Evolutionary conservation across 2,113 vertebrate species (phyloP).

Genomic region (Lutjanus erythropterus): DNA sequence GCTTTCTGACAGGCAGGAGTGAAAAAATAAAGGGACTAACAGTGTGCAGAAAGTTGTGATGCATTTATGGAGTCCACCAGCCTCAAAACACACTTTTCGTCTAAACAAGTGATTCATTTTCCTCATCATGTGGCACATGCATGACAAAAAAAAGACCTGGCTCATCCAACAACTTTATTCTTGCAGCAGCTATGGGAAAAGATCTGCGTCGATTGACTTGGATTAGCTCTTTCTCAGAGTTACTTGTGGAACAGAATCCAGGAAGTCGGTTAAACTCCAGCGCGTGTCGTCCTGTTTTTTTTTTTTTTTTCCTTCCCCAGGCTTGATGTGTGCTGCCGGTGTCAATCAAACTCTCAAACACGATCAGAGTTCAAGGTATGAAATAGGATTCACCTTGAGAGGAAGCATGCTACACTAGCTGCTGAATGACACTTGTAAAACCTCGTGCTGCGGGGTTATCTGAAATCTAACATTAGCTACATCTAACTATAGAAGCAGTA

Average conservation of each 20-base stretch:
- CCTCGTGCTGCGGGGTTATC: constrained; percentile 18
- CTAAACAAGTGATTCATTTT: not conserved
- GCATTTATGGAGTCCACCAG: too few species aligned
- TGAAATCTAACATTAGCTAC: constrained; percentile 29
- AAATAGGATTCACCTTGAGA: constrained; percentile 20
- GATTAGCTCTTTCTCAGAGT: constrained; percentile 2
- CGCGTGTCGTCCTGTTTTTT: too few species aligned
- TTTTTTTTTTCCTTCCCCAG: too few species aligned
- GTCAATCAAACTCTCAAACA: constrained; percentile 42
- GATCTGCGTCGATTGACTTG: not conserved
- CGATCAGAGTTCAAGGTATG: constrained; percentile 33
- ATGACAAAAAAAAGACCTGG: not conserved
- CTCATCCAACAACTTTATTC: not conserved
- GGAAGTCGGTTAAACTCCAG: not conserved
- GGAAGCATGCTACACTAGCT: constrained; percentile 20
- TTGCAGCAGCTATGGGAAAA: not conserved
- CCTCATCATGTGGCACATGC: not conserved
- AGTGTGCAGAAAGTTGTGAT: too few species aligned
- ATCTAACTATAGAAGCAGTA: constrained; percentile 38
- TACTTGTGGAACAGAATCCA: not conserved
- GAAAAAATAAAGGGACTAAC: too few species aligned
- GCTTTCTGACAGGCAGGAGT: too few species aligned
- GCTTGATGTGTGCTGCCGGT: constrained; percentile 22
- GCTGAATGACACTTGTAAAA: constrained; percentile 27
- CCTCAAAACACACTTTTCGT: not conserved